A percentile compares a stretch with the other conserved stretches of the same genome.
Evolutionary conservation across 2,113 vertebrate species (phyloP).

Genomic region (Rhinoderma darwinii): DNA sequence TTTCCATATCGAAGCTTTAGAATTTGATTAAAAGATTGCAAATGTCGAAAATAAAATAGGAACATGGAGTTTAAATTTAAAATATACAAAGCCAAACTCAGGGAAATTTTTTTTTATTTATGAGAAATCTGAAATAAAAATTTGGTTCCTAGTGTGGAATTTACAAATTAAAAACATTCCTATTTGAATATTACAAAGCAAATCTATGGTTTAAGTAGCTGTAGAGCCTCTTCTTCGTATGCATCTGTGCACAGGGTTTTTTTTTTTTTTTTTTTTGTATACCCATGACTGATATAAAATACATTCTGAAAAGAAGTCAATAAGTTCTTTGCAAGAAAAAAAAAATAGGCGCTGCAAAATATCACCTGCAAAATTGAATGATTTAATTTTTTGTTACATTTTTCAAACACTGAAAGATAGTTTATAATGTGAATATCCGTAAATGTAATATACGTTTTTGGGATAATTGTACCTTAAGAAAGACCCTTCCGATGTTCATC

Average conservation of each 20-base stretch:
- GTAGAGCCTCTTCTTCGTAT: accelerated
- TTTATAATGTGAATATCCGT: too few species aligned
- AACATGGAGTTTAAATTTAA: background rate
- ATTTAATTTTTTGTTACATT: background rate
- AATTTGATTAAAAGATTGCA: background rate
- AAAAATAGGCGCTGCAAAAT: background rate
- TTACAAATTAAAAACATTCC: background rate
- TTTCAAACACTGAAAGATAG: too few species aligned
- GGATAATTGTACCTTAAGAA: background rate
- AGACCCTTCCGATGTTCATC: background rate
- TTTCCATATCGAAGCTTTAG: background rate
- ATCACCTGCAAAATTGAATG: background rate
- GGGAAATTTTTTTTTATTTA: background rate
- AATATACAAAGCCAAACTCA: background rate
- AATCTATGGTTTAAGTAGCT: background rate
- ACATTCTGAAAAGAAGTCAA: too few species aligned
- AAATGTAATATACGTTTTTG: background rate
- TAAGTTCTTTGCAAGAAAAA: background rate
- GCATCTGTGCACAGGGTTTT: too few species aligned
- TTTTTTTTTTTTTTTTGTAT: too few species aligned
- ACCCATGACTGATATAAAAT: too few species aligned
- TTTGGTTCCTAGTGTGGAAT: background rate
- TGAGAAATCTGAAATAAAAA: background rate
- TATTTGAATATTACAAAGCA: background rate
- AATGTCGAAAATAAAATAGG: background rate